Evolutionary conservation across 2,888 invertebrate genomes (phyloP).

Genomic region (Leucophenga maculata): DNA sequence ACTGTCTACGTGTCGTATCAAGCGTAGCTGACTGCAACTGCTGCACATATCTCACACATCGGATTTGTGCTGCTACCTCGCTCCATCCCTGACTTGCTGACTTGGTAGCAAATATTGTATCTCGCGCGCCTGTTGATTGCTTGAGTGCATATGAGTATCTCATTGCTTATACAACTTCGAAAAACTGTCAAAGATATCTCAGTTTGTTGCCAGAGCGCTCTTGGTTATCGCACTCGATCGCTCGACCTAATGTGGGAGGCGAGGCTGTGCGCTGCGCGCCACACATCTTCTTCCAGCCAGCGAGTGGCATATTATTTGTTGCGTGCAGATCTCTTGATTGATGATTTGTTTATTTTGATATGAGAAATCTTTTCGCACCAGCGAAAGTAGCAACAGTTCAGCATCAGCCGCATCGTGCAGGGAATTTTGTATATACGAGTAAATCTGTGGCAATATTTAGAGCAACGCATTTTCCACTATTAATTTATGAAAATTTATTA

Average conservation of each 20-base stretch:
- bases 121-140: constrained; percentile 56
- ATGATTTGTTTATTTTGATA: constrained; percentile 68
- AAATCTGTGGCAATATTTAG: constrained; percentile 49
- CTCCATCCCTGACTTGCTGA: background rate
- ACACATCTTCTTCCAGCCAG: constrained; percentile 12
- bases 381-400: constrained; percentile 5
- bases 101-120: background rate
- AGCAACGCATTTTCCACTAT: constrained; percentile 19
- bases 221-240: too few species aligned
- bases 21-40: constrained; percentile 11
- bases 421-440: constrained; percentile 25
- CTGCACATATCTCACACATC: too few species aligned
- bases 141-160: constrained; percentile 56
- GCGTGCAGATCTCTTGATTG: constrained; percentile 62
- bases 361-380: constrained; percentile 59
- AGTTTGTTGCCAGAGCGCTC: constrained; percentile 44
- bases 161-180: constrained; percentile 51
- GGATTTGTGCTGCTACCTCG: background rate
- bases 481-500: constrained; percentile 10
- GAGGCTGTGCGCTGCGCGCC: background rate
- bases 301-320: constrained; percentile 35
- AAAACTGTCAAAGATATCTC: constrained; percentile 64
- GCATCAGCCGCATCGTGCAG: background rate
- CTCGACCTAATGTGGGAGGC: background rate
- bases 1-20: constrained; percentile 3